Conservation (phyloP, 2,888 invertebrate genomes). For the Griposia aprilina region DNA sequence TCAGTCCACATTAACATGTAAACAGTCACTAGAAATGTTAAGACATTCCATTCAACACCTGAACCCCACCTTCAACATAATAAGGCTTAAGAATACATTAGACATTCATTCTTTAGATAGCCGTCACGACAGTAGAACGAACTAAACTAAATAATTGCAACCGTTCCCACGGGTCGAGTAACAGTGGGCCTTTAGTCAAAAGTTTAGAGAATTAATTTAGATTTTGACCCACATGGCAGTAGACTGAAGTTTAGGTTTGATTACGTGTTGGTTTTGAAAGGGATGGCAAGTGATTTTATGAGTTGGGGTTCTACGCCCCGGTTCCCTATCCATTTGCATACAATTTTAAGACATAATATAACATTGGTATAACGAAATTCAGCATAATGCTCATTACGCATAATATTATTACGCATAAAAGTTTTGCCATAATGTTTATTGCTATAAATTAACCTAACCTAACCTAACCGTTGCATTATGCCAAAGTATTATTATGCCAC, state of each 20-base stretch:
- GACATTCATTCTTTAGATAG: slow-evolving; percentile 30
- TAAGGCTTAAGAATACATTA: slow-evolving; percentile 48
- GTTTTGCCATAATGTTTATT: no score
- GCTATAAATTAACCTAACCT: no score
- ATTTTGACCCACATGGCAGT: slow-evolving; percentile 53
- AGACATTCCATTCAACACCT: slow-evolving; percentile 45
- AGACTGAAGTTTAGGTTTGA: slow-evolving; percentile 24
- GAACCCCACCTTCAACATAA: slow-evolving; percentile 37
- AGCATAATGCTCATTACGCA: no score
- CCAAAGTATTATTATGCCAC: no score
- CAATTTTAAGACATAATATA: no score
- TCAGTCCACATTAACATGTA: slow-evolving; percentile 38
- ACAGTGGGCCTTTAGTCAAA: slow-evolving; percentile 44
- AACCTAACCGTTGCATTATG: no score
- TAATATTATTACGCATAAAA: no score
- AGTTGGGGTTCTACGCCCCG: no score
- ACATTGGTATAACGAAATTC: no score
- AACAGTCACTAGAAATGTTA: slow-evolving; percentile 49
- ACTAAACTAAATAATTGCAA: slow-evolving; percentile 53
- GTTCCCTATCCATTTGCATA: no score
- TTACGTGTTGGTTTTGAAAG: slow-evolving; percentile 46
- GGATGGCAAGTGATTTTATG: slow-evolving; percentile 22
- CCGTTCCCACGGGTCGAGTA: slow-evolving; percentile 62
- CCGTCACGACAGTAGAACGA: slow-evolving; percentile 43
- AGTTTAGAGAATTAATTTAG: slow-evolving; percentile 56